Conservation (phyloP, 2,888 invertebrate species). For the Aricia artaxerxes region DNA sequence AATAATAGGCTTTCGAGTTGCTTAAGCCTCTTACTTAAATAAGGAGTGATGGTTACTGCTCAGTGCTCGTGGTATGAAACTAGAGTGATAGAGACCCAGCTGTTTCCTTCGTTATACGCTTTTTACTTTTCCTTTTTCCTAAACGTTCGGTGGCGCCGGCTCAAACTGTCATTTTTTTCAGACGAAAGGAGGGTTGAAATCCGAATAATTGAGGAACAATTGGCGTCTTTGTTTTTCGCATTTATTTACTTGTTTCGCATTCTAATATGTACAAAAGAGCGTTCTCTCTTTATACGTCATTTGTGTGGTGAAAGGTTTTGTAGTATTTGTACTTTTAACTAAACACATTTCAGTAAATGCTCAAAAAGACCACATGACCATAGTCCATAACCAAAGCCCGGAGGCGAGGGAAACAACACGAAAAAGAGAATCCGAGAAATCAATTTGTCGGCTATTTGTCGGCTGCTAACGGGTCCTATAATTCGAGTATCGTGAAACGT, state of each 20-base stretch:
- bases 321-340: not conserved
- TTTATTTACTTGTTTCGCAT: not conserved
- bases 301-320: not conserved
- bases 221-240: not conserved
- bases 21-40: too few relatives aligned
- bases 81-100: too few relatives aligned
- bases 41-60: too few relatives aligned
- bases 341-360: not conserved
- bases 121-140: not conserved
- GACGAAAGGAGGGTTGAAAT: constrained; percentile 1
- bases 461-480: constrained; percentile 8
- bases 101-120: too few relatives aligned
- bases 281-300: not conserved
- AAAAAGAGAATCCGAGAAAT: not conserved
- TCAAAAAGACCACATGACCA: not conserved
- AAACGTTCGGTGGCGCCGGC: not conserved
- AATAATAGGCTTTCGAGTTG: too few relatives aligned
- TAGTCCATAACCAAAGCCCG: not conserved
- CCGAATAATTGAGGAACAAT: constrained; percentile 1
- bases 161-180: not conserved
- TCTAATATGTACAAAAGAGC: not conserved
- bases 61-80: too few relatives aligned
- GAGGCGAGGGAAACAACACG: not conserved
- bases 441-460: not conserved
- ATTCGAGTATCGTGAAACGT: constrained; percentile 41